phyloP scores from a whole-genome alignment of 2,888 invertebrate species.

The Zaprionus obscuricornis region DNA sequence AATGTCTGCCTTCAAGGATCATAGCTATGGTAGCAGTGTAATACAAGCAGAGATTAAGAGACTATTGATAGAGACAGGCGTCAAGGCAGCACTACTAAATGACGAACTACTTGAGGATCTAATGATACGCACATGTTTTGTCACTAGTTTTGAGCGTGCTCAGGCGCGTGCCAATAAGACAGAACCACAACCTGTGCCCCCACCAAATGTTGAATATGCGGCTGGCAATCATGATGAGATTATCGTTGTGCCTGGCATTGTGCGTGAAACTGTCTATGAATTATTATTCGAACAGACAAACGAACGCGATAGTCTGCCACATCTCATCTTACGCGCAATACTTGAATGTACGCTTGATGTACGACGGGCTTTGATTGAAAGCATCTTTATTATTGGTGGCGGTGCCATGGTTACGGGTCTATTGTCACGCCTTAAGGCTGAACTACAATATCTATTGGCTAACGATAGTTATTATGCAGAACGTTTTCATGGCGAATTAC shows the following conservation, averaged over 20 bases:
- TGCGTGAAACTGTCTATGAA: constrained; percentile 93
- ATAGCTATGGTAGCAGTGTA: constrained; percentile 90
- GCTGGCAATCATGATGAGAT: constrained; percentile 86
- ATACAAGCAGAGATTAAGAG: constrained; percentile 87
- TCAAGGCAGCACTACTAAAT: constrained; percentile 83
- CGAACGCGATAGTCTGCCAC: constrained; percentile 91
- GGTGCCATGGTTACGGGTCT: constrained; percentile 93
- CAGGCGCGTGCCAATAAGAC: constrained; percentile 82
- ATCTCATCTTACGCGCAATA: constrained; percentile 93
- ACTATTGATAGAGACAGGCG: constrained; percentile 84
- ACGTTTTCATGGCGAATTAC: constrained; percentile 84
- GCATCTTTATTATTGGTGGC: constrained; percentile 94
- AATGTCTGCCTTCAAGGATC: constrained; percentile 91
- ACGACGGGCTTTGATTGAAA: constrained; percentile 90
- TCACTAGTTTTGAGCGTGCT: constrained; percentile 89
- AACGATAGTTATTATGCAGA: constrained; percentile 86
- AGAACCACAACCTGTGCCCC: constrained; percentile 83
- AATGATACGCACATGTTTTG: constrained; percentile 94
- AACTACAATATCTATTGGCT: constrained; percentile 88
- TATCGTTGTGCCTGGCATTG: constrained; percentile 87
- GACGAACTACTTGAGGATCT: constrained; percentile 89
- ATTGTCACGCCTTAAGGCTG: constrained; percentile 90
- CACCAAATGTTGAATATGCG: constrained; percentile 88
- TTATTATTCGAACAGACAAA: constrained; percentile 93
- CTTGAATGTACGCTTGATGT: constrained; percentile 92